These are phyloP conservation scores for Chalcosyrphus nemorum DNA, from an alignment of 2,888 invertebrate species.

Conservation along the genomic window DNA sequence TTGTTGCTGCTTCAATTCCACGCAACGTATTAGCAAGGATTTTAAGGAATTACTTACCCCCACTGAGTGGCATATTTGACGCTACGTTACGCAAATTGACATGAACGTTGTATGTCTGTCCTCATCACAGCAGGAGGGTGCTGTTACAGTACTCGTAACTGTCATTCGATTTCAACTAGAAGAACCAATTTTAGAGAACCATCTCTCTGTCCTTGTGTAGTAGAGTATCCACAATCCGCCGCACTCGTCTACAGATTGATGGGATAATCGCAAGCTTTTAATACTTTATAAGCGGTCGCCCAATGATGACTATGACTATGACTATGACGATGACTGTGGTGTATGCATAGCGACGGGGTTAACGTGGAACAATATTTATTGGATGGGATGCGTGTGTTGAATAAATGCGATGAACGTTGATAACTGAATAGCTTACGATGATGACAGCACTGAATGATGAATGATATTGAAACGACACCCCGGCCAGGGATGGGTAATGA, in stretches of 20 bases:
- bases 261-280: conserved; percentile 66
- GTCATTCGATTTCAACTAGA: conserved; percentile 34
- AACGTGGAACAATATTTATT: conserved; percentile 36
- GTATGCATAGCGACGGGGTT: conserved; percentile 35
- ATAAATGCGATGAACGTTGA: conserved; percentile 42
- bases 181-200: conserved; percentile 37
- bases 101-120: conserved; percentile 30
- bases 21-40: conserved; percentile 54
- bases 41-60: conserved; percentile 48
- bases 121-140: not conserved
- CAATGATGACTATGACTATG: conserved; percentile 16
- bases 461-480: conserved; percentile 16
- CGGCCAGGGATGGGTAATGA: conserved; percentile 6
- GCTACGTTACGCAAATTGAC: conserved; percentile 62
- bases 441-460: conserved; percentile 39
- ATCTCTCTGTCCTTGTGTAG: not conserved
- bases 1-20: conserved; percentile 45
- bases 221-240: not conserved
- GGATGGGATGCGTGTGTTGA: conserved; percentile 38
- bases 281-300: conserved; percentile 62
- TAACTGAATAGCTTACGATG: conserved; percentile 36
- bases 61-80: conserved; percentile 59
- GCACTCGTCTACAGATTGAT: conserved; percentile 42
- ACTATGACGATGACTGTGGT: no score
- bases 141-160: not conserved